A percentile compares a stretch with the other conserved stretches of the same genome.
These are phyloP conservation scores for Ichneumon xanthorius DNA, from an alignment of 2,888 invertebrate species.

Conservation along the genomic window DNA sequence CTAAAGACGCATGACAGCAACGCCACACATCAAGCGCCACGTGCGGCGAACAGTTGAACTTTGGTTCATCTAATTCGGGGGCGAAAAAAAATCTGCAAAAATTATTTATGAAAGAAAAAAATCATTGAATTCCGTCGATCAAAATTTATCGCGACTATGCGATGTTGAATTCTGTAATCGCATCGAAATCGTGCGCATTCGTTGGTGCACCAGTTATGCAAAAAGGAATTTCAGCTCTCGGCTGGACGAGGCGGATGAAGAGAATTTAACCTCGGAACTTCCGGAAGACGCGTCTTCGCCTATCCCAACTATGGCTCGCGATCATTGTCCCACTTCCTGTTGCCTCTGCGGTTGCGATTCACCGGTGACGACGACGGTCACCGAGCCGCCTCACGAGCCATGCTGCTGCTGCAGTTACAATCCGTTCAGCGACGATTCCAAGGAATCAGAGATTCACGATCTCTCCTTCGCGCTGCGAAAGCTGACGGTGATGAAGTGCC, in stretches of 20 bases:
- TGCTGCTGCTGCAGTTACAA: slow-evolving; percentile 79
- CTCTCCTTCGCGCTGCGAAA: slow-evolving; percentile 79
- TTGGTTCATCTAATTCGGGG: slow-evolving; percentile 15
- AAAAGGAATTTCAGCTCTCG: slow-evolving; percentile 1
- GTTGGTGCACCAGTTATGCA: slow-evolving; percentile 38
- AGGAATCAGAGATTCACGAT: slow-evolving; percentile 78
- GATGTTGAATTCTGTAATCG: background rate
- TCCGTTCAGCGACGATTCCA: slow-evolving; percentile 77
- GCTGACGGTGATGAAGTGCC: slow-evolving; percentile 80
- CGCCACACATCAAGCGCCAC: background rate
- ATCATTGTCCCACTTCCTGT: slow-evolving; percentile 37
- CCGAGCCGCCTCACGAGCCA: slow-evolving; percentile 74
- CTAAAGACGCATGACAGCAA: background rate
- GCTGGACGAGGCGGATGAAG: slow-evolving; percentile 23
- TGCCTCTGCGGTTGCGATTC: slow-evolving; percentile 67
- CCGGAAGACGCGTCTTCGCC: background rate
- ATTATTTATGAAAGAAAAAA: background rate
- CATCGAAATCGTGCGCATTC: background rate
- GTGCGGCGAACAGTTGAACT: slow-evolving; percentile 54
- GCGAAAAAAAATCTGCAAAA: slow-evolving; percentile 16
- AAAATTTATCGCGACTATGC: slow-evolving; percentile 16
- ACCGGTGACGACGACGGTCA: slow-evolving; percentile 56
- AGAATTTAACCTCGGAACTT: slow-evolving; percentile 2
- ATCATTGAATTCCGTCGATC: background rate
- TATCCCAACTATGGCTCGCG: slow-evolving; percentile 46